Evolutionary conservation across 2,888 invertebrate genomes (phyloP).

Genomic region (Orthonychiurus folsomi): DNA sequence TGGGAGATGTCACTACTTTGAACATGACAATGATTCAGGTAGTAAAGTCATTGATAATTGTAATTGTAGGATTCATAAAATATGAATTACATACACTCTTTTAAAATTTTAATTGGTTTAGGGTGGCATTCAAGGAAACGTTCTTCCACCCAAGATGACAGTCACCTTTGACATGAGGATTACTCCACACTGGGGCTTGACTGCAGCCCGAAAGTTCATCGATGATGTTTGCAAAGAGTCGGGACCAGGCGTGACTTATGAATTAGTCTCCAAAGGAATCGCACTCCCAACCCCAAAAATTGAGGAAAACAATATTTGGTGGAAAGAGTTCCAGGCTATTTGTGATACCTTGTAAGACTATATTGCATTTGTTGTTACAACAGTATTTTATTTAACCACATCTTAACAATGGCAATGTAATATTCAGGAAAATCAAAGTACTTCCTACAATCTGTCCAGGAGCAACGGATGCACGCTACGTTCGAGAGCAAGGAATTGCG

Average conservation of each 20-base stretch:
- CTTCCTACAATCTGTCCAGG: constrained; percentile 73
- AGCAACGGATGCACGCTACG: constrained; percentile 78
- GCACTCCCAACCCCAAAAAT: constrained; percentile 56
- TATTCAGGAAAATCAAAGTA: constrained; percentile 46
- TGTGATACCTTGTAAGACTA: constrained; percentile 24
- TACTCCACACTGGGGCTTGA: constrained; percentile 55
- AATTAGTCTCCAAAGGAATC: constrained; percentile 56
- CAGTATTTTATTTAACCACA: no score
- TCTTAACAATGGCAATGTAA: no score
- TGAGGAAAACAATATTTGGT: constrained; percentile 59
- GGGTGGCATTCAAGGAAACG: constrained; percentile 85
- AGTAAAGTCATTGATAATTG: constrained; percentile 24
- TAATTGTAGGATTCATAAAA: no score
- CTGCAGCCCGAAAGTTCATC: constrained; percentile 50
- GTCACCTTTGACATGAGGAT: constrained; percentile 67
- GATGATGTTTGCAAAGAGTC: constrained; percentile 57
- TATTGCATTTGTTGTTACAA: no score
- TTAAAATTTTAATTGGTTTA: constrained; percentile 32
- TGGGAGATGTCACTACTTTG: constrained; percentile 78
- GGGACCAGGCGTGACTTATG: constrained; percentile 59
- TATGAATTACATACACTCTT: not conserved
- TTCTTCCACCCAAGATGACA: constrained; percentile 66
- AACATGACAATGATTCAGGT: constrained; percentile 70
- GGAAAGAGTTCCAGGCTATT: constrained; percentile 59
- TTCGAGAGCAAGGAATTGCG: constrained; percentile 65